Base-by-base conservation (phyloP, 2,888 invertebrate species). In the Volucella zonaria region DNA sequence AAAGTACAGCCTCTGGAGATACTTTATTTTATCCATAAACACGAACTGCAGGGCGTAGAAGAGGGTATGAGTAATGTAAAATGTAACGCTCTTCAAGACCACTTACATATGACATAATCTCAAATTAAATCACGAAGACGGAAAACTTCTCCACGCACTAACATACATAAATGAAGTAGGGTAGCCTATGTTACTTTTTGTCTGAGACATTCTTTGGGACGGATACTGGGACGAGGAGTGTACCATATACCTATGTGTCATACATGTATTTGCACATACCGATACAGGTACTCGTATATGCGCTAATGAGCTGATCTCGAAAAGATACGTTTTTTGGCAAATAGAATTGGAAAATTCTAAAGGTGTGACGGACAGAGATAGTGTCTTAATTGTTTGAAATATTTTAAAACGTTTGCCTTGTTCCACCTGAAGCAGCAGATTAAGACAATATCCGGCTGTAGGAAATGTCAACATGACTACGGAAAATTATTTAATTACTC, bases 71-170 rank as follows among this genome's bases (percentile, higher is more conserved):
- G 18, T 14, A 64, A 76, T 58, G 76, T 52, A 68, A 67, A 76
- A 38, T 68, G 59, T 76, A 61, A 61, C 56, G 52, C 59, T 77
- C 47, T 54, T 61, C 68, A 40, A 61, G 61, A 43, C 68, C 68
- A 61, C 76, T 76, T 76, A 23, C 18, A 23, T 23, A 76, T 43
- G 76, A 76, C 52, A 38, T 67, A 68, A 68, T 61, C 61, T 77
- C 67, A 68, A 76, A 68, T 54, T 67, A 43, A 67, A 67, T 40
- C 51, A 38, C 45, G 51, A 23, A 49, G 31, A 45, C 42, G 49
- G 59, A 61, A 61, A 38, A 11, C n/a, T 47, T 54, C 45, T 43
- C 43, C 43, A n/a, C 10, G 15, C 70, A 61, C 18, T 15, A n/a
- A 38, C 23, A 47, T 70, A 38, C 23, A 47, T 70, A 58, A 47